These are phyloP conservation scores for Pterophyllum scalare DNA, from an alignment of 2,113 vertebrate genomes.

Conservation along the genomic window DNA sequence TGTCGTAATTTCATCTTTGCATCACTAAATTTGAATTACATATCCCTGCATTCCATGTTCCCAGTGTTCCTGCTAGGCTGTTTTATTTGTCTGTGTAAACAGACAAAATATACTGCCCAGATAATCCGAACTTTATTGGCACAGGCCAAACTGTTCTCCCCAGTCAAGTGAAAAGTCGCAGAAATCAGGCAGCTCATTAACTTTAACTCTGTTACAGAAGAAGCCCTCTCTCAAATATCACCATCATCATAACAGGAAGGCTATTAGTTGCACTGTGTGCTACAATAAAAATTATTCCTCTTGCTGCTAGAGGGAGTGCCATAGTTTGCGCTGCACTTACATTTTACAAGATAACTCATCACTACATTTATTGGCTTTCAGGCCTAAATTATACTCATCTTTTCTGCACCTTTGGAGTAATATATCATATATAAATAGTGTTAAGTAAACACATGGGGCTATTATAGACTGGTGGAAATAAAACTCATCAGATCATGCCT, in stretches of 20 bases:
- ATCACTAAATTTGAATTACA: neutral
- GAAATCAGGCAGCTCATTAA: constrained; percentile 40
- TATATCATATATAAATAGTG: constrained; percentile 31
- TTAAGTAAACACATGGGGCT: constrained; percentile 59
- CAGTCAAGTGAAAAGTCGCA: constrained; percentile 19
- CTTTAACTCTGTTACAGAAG: constrained; percentile 46
- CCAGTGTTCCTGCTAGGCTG: neutral
- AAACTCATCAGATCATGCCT: constrained; percentile 47
- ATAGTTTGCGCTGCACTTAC: neutral
- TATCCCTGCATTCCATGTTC: neutral
- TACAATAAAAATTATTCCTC: constrained; percentile 49
- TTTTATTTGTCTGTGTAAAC: constrained; percentile 11
- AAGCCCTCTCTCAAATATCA: constrained; percentile 26
- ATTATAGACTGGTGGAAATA: constrained; percentile 47
- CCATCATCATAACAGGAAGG: constrained; percentile 43
- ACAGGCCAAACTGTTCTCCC: neutral
- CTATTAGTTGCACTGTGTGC: constrained; percentile 55
- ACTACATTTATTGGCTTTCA: constrained; percentile 60
- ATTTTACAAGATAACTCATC: constrained; percentile 50
- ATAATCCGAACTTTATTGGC: constrained; percentile 25
- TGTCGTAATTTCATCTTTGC: constrained; percentile 3
- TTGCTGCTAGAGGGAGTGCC: constrained; percentile 30
- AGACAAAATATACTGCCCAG: neutral
- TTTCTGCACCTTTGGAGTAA: constrained; percentile 24
- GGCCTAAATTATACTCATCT: constrained; percentile 48